phyloP scores from a whole-genome alignment of 1,140 invertebrate species.

The Euura lappo region DNA sequence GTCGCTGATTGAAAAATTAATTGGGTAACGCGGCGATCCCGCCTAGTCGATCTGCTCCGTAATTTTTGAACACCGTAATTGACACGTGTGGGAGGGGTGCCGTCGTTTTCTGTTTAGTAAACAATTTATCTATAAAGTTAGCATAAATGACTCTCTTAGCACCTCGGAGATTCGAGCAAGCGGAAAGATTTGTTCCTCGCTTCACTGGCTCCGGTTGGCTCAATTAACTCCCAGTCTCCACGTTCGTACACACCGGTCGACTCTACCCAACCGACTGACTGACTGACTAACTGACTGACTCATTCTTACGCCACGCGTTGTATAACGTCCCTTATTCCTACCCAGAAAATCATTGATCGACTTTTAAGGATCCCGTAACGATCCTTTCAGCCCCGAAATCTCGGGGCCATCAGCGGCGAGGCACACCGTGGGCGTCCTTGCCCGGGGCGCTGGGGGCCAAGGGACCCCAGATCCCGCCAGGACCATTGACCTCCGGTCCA shows the following conservation, averaged over 20 bases:
- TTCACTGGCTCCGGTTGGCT: slow-evolving; percentile 41
- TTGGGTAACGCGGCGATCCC: too few species aligned
- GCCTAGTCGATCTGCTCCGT: too few species aligned
- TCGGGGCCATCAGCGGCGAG: slow-evolving; percentile 16
- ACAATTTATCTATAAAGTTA: slow-evolving; percentile 29
- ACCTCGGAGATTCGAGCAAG: slow-evolving; percentile 23
- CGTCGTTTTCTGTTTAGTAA: neutral
- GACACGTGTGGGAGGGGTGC: neutral
- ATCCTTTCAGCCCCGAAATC: too few species aligned
- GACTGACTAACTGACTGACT: too few species aligned
- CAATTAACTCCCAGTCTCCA: slow-evolving; percentile 26
- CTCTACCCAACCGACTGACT: neutral
- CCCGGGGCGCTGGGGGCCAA: slow-evolving; percentile 23
- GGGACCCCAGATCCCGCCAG: slow-evolving; percentile 13
- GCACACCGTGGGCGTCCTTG: slow-evolving; percentile 46
- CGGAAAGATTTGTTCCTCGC: slow-evolving; percentile 42
- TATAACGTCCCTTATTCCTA: too few species aligned
- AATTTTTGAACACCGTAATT: too few species aligned
- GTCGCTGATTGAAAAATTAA: too few species aligned
- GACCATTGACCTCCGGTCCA: slow-evolving; percentile 12
- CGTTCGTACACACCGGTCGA: slow-evolving; percentile 9
- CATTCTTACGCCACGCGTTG: slow-evolving; percentile 26
- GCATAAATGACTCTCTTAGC: slow-evolving; percentile 39
- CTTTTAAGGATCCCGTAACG: too few species aligned
- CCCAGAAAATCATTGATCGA: too few species aligned